phyloP scores from a whole-genome alignment of 2,797 vertebrate genomes.

The Petrocephalus sullivani region DNA sequence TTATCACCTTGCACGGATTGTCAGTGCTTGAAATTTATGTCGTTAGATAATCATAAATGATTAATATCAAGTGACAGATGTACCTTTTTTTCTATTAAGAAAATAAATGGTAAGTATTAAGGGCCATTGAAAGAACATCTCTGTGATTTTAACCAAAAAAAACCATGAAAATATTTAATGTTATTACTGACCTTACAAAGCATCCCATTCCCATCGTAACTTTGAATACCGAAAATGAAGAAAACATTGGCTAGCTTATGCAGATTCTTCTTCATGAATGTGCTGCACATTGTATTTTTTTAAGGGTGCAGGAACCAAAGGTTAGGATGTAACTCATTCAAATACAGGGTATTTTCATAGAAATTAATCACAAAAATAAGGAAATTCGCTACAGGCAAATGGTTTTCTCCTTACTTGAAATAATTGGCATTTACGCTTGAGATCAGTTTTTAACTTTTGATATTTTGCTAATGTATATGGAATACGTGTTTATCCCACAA shows the following conservation, averaged over 20 bases:
- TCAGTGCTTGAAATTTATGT: neutral
- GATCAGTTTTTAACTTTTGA: too few species aligned
- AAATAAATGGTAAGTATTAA: neutral
- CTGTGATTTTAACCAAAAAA: neutral
- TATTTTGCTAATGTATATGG: too few species aligned
- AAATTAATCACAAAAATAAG: too few species aligned
- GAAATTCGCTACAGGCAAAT: too few species aligned
- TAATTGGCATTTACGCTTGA: too few species aligned
- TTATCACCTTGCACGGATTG: neutral
- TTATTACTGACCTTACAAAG: neutral
- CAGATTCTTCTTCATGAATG: slow-evolving; percentile 37
- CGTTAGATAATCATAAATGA: neutral
- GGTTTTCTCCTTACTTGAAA: too few species aligned
- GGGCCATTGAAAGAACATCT: neutral
- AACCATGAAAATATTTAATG: neutral
- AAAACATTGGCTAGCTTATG: slow-evolving; percentile 54
- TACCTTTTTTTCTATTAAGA: neutral
- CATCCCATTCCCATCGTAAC: slow-evolving; percentile 48
- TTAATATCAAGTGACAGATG: neutral
- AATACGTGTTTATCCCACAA: too few species aligned
- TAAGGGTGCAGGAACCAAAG: slow-evolving; percentile 28
- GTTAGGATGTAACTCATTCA: slow-evolving; percentile 26
- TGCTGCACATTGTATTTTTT: neutral
- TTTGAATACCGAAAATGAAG: slow-evolving; percentile 50
- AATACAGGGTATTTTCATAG: slow-evolving; percentile 39